Conservation (phyloP, 23 tunicate genomes). For the Styela plicata region DNA sequence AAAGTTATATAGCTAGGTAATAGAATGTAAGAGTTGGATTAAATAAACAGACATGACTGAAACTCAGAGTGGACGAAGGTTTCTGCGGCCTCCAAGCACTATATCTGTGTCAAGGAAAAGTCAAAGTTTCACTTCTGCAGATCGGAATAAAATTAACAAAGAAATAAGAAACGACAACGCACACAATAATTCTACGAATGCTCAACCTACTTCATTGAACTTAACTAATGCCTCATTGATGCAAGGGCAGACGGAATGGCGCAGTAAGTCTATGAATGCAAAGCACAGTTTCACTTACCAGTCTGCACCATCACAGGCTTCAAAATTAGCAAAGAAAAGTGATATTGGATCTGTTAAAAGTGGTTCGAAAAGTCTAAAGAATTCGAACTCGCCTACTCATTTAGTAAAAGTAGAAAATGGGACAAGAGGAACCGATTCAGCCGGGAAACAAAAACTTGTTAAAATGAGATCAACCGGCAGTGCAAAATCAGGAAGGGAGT, state of each 20-base stretch:
- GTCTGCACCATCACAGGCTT: not conserved
- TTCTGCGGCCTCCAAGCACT: conserved; percentile 63
- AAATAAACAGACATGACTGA: not conserved
- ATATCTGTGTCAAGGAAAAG: conserved; percentile 60
- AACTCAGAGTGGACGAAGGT: conserved; percentile 28
- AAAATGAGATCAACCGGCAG: conserved; percentile 6
- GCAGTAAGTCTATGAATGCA: conserved; percentile 83
- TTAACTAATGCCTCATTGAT: not conserved
- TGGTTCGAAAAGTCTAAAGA: not conserved
- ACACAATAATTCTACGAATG: not conserved
- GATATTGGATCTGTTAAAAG: not conserved
- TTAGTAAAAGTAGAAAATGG: not conserved
- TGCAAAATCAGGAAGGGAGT: not conserved
- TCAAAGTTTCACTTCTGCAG: conserved; percentile 81
- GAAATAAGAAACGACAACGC: not conserved
- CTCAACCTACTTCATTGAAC: not conserved
- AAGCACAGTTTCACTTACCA: conserved; percentile 74
- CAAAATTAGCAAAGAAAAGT: conserved; percentile 7
- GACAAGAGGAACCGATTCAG: not conserved
- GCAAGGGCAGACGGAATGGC: conserved; percentile 37
- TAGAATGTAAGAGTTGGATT: not conserved
- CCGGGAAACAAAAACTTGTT: not conserved
- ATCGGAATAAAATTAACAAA: conserved; percentile 45
- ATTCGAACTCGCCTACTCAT: not conserved
- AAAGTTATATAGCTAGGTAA: not conserved